These are phyloP conservation scores for Zonitis immaculata DNA, from an alignment of 2,888 invertebrate genomes.

Conservation along the genomic window DNA sequence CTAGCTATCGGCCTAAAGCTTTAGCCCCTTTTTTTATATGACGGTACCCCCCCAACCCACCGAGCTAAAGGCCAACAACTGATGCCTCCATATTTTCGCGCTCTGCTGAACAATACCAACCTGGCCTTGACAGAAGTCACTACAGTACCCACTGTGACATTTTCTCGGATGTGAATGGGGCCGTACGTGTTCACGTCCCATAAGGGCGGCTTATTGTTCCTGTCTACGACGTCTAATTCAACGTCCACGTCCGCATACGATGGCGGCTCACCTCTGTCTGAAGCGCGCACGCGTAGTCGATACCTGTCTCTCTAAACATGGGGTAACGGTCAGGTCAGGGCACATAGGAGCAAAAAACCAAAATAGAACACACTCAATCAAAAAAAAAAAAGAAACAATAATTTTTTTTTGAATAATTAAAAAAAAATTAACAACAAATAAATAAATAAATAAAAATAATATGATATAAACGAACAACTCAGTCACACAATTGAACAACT, in stretches of 20 bases:
- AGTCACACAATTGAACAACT: slow-evolving; percentile 46
- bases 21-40: slow-evolving; percentile 26
- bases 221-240: slow-evolving; percentile 96
- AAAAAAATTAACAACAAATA: no score
- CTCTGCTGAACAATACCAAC: slow-evolving; percentile 72
- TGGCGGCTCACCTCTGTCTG: slow-evolving; percentile 89
- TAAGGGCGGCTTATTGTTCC: slow-evolving; percentile 97
- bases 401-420: slow-evolving; percentile 8
- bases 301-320: slow-evolving; percentile 93
- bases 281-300: slow-evolving; percentile 93
- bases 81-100: slow-evolving; percentile 18
- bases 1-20: slow-evolving; percentile 38
- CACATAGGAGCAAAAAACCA: slow-evolving; percentile 55
- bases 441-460: slow-evolving; percentile 28
- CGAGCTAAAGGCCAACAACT: slow-evolving; percentile 29
- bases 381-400: slow-evolving; percentile 39
- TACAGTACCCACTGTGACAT: slow-evolving; percentile 98
- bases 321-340: slow-evolving; percentile 61
- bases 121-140: slow-evolving; percentile 98
- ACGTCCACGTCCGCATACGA: slow-evolving; percentile 95
- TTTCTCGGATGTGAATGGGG: slow-evolving; percentile 97
- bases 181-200: slow-evolving; percentile 95
- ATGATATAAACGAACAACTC: slow-evolving; percentile 35
- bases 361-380: slow-evolving; percentile 45
- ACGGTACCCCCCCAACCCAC: slow-evolving; percentile 36